Percentiles rank a stretch among this genome's conserved stretches.
Evolutionary conservation across 2,888 invertebrate species (phyloP).

Genomic region (Dendrolimus pini): DNA sequence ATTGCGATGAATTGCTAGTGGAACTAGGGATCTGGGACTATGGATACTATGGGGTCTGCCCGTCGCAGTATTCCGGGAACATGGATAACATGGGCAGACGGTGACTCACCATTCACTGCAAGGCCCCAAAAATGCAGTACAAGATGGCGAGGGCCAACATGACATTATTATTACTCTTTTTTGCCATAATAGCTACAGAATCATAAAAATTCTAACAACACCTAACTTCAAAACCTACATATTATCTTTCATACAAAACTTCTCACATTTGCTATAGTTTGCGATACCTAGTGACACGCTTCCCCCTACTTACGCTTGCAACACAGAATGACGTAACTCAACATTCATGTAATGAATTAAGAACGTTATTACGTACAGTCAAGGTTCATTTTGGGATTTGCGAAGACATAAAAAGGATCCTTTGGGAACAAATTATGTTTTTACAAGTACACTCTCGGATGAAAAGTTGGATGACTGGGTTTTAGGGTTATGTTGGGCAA

Average conservation of each 20-base stretch:
- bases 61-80: too few species aligned
- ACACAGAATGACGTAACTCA: constrained; percentile 7
- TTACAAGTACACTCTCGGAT: constrained; percentile 29
- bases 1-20: too few species aligned
- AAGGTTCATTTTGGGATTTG: constrained; percentile 13
- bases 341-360: constrained; percentile 9
- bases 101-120: too few species aligned
- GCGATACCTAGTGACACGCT: constrained; percentile 20
- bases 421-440: constrained; percentile 34
- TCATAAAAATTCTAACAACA: too few species aligned
- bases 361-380: constrained; percentile 8
- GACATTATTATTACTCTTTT: too few species aligned
- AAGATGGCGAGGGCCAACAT: too few species aligned
- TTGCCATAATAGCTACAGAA: too few species aligned
- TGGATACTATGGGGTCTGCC: too few species aligned
- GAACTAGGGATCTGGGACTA: too few species aligned
- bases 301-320: constrained; percentile 5
- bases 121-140: too few species aligned
- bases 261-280: constrained; percentile 26
- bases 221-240: too few species aligned
- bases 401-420: constrained; percentile 17
- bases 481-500: constrained; percentile 8
- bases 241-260: constrained; percentile 10
- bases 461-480: constrained; percentile 23
- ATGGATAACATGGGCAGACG: too few species aligned